phyloP scores from a whole-genome alignment of 2,888 invertebrate species.

The Neocrepidodera transversa region DNA sequence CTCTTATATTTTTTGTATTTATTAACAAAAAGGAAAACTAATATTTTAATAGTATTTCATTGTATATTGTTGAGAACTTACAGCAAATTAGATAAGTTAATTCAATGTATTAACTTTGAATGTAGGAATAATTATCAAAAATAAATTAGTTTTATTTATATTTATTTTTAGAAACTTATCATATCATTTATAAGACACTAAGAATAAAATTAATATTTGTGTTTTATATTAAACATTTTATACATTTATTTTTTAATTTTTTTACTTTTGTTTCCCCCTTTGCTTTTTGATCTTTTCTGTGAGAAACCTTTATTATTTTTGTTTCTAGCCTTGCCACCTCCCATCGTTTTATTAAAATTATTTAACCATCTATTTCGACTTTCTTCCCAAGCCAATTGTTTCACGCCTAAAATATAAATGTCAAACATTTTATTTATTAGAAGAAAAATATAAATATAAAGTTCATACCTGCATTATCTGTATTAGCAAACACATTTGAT shows the following conservation, averaged over 20 bases:
- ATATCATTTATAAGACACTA: too few species aligned
- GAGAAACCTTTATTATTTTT: conserved; percentile 3
- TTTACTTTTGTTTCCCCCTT: conserved; percentile 39
- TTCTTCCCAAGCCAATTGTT: conserved; percentile 85
- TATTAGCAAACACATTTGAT: conserved; percentile 73
- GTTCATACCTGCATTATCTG: conserved; percentile 74
- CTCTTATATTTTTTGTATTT: too few species aligned
- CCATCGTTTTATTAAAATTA: conserved; percentile 62
- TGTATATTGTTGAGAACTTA: too few species aligned
- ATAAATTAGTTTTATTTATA: too few species aligned
- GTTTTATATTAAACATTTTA: background rate
- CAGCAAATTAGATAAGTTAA: too few species aligned
- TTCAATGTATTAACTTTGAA: too few species aligned
- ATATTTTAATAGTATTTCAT: too few species aligned
- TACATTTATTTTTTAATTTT: conserved; percentile 36
- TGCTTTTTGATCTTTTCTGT: conserved; percentile 37
- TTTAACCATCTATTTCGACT: conserved; percentile 71
- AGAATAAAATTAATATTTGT: too few species aligned
- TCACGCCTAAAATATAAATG: conserved; percentile 59
- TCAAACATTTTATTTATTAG: background rate
- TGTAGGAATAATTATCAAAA: too few species aligned
- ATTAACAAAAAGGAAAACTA: too few species aligned
- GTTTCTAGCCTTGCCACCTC: conserved; percentile 30
- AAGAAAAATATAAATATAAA: background rate
- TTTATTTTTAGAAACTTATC: too few species aligned